These are phyloP conservation scores for Helleia helle DNA, from an alignment of 2,888 invertebrate species.

Conservation along the genomic window DNA sequence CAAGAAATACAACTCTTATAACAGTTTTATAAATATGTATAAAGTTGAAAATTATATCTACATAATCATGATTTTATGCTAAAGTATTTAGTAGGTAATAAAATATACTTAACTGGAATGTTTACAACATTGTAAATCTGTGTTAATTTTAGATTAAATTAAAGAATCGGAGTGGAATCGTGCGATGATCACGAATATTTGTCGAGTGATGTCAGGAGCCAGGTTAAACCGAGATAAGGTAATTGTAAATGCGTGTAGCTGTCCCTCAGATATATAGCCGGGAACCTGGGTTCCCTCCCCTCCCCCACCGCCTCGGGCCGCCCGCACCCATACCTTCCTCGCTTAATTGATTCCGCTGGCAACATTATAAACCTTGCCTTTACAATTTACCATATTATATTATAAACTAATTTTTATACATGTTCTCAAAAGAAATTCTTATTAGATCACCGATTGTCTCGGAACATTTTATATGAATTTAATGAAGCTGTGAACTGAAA, in stretches of 20 bases:
- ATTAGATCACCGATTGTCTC: too few species aligned
- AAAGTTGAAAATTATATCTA: too few species aligned
- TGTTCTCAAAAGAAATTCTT: too few species aligned
- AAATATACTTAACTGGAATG: too few species aligned
- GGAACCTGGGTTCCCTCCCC: conserved; percentile 26
- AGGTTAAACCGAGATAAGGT: conserved; percentile 51
- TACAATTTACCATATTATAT: not conserved
- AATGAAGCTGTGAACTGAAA: conserved; percentile 2
- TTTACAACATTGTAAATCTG: conserved; percentile 9
- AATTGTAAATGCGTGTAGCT: conserved; percentile 67
- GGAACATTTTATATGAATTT: too few species aligned
- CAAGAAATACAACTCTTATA: too few species aligned
- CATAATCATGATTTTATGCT: too few species aligned
- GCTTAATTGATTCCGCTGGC: conserved; percentile 7
- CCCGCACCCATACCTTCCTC: conserved; percentile 1
- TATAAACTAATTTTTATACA: not conserved
- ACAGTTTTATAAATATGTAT: too few species aligned
- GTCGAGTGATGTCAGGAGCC: conserved; percentile 60
- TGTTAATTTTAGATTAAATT: conserved; percentile 10
- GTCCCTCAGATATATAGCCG: conserved; percentile 53
- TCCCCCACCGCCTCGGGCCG: conserved; percentile 12
- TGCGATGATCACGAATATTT: conserved; percentile 49
- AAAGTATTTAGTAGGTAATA: too few species aligned
- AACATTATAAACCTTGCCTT: conserved; percentile 1
- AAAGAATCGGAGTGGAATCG: conserved; percentile 12